A percentile compares a stretch with the other conserved stretches of the same genome.
Conservation (phyloP, 92 coral and sea anemone species). For the Porites cylindrica region DNA sequence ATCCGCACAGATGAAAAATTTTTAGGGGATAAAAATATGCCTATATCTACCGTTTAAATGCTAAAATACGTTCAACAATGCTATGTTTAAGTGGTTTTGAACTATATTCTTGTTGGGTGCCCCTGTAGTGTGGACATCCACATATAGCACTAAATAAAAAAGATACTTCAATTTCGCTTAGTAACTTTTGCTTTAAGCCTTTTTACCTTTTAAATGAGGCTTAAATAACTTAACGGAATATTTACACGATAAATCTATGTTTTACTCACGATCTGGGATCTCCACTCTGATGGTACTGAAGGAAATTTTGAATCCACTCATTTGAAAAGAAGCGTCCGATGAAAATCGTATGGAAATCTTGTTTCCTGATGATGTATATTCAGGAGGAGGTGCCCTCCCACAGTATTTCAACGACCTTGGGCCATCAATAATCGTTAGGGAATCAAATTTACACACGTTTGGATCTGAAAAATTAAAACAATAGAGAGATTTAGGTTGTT, state of each 20-base stretch:
- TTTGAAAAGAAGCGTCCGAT: slow-evolving; percentile 42
- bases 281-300: slow-evolving; percentile 51
- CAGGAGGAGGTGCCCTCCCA: slow-evolving; percentile 49
- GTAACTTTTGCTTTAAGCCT: no score
- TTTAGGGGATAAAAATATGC: no score
- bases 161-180: no score
- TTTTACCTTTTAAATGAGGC: no score
- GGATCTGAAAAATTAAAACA: slow-evolving; percentile 22
- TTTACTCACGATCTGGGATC: slow-evolving; percentile 15
- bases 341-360: slow-evolving; percentile 38
- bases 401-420: slow-evolving; percentile 43
- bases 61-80: no score
- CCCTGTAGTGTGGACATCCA: no score
- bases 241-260: neutral
- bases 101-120: no score
- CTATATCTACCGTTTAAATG: no score
- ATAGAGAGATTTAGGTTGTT: neutral
- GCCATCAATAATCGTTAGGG: slow-evolving; percentile 47
- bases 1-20: no score
- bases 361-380: slow-evolving; percentile 43
- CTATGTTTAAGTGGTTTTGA: no score
- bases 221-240: no score
- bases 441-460: slow-evolving; percentile 36
- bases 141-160: no score
- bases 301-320: slow-evolving; percentile 48